Evolutionary conservation across 2,113 vertebrate species (phyloP).

Genomic region (Phylloscopus whistleri): DNA sequence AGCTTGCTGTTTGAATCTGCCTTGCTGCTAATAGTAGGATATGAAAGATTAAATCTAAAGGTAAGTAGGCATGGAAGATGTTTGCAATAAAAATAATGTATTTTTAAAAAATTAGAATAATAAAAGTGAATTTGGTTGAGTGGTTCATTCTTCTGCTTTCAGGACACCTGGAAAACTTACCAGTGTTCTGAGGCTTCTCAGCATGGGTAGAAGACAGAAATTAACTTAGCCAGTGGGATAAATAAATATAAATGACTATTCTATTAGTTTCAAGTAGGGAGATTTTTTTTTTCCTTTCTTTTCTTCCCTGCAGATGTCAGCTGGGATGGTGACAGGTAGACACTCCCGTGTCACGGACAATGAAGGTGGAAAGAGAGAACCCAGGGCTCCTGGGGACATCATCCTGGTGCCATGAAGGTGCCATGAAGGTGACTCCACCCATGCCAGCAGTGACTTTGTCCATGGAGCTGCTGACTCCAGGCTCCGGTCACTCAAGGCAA

Average conservation of each 20-base stretch:
- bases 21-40: background rate
- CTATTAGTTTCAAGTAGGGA: background rate
- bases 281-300: background rate
- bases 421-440: background rate
- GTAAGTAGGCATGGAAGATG: background rate
- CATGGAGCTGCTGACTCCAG: background rate
- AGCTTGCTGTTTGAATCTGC: background rate
- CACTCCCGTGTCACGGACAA: rapidly evolving
- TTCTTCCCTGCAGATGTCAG: background rate
- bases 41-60: background rate
- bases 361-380: background rate
- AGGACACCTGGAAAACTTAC: background rate
- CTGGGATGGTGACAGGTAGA: background rate
- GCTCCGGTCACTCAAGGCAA: rapidly evolving
- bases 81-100: background rate
- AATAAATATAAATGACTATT: background rate
- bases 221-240: background rate
- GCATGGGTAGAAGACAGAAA: background rate
- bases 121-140: background rate
- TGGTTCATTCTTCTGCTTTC: background rate
- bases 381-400: background rate
- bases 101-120: background rate
- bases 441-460: background rate
- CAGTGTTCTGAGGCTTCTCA: background rate
- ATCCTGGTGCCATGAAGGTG: background rate